Evolutionary conservation across 2,888 invertebrate genomes (phyloP), one percentile per base, ranked within the genome.

Genomic region (Xestia rhomboidea): DNA sequence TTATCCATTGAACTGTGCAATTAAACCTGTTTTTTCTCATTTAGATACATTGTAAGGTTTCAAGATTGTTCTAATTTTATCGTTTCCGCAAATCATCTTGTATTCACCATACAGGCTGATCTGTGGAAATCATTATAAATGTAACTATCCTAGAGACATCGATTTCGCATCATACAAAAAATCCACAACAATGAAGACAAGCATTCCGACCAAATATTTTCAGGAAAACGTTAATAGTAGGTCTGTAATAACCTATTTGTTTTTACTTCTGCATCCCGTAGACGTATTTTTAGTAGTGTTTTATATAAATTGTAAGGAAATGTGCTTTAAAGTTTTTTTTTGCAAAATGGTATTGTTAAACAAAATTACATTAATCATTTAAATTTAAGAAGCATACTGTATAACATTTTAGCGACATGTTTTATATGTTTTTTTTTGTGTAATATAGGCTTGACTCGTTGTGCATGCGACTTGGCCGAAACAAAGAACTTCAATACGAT

Each of bases 401-500:
- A 6, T 75, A 49, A 30, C 44, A 60, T 81, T 69, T 68, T 38
- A 54, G 49, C 41, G 69, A 73, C 44, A 7, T 64, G 68, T 74
- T 79, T 67, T 77, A 0, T 72, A 34, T 63, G 54, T 72, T 27
- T 51, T 64, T 75, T 72, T 83, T 77, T 79, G 63, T 83, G 80
- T 62, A 38, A 51, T 82, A 21, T 77, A 77, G 84, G 83, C 74
- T 77, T 84, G 77, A 82, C 38, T 71, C 87, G 89, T 93, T 92
- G 86, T 93, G 95, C 94, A 95, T 95, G 95, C 82, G 79, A 89
- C 87, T 91, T 90, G 93, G 91, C 94, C 94, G 89, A 92, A 93
- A 92, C 92, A 93, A 92, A 91, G 95, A 95, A 95, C 95, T 95
- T 94, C 96, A 95, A 95, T 96, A 95, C 97, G 95, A 97, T 97